These are phyloP conservation scores for Drosophila mimetica DNA, from an alignment of 2,888 invertebrate species.

Conservation along the genomic window DNA sequence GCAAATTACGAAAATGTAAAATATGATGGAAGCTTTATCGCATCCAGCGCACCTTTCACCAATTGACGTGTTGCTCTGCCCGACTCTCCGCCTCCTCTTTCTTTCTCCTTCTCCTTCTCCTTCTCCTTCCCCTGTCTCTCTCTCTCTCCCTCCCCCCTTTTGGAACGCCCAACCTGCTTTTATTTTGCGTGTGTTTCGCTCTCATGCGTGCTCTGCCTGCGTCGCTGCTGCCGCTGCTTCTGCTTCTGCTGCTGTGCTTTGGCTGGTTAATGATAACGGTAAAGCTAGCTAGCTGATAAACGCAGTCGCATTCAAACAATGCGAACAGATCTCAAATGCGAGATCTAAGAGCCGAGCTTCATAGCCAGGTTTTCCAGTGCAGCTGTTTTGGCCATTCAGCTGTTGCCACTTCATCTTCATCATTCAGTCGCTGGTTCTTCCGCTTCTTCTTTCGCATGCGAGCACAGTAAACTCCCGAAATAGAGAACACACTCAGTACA, in stretches of 20 bases:
- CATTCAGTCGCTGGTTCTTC: constrained; percentile 1
- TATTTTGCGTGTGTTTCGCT: constrained; percentile 51
- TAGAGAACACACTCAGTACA: background rate
- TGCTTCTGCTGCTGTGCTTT: constrained; percentile 11
- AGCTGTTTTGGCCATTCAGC: constrained; percentile 17
- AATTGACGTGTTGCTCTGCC: constrained; percentile 36
- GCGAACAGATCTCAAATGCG: constrained; percentile 26
- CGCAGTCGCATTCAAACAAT: constrained; percentile 42
- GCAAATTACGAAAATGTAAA: constrained; percentile 76
- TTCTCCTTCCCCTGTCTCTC: background rate
- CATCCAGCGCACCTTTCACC: constrained; percentile 69
- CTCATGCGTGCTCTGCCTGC: constrained; percentile 60
- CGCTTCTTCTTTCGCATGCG: background rate
- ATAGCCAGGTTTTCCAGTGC: constrained; percentile 15
- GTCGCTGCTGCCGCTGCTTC: background rate
- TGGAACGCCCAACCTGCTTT: constrained; percentile 30
- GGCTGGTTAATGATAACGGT: constrained; percentile 76
- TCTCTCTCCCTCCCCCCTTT: background rate
- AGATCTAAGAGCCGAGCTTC: constrained; percentile 6
- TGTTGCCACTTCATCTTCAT: constrained; percentile 17
- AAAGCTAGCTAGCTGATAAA: constrained; percentile 62
- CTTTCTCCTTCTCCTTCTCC: background rate
- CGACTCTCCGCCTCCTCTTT: constrained; percentile 17
- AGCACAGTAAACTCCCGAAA: constrained; percentile 1
- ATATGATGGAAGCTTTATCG: constrained; percentile 70